Percentiles rank a stretch among this genome's conserved stretches.
These are phyloP conservation scores for Antennarius maculatus DNA, from an alignment of 2,797 vertebrate species.

Conservation along the genomic window DNA sequence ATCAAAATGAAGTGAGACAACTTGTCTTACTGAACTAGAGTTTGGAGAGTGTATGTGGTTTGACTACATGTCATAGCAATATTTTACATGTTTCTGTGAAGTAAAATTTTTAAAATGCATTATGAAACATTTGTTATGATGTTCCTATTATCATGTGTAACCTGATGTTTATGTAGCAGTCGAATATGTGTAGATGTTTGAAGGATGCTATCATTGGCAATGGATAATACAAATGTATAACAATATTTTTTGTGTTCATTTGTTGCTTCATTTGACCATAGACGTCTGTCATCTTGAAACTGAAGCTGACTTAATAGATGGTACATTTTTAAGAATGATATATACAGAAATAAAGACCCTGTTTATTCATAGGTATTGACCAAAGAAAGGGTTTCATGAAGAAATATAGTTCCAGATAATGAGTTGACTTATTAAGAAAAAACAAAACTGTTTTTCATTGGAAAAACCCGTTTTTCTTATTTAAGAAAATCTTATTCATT, in stretches of 20 bases:
- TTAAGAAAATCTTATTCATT: too few species aligned
- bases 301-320: neutral
- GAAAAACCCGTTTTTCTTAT: too few species aligned
- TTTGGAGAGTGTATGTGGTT: slow-evolving; percentile 39
- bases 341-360: too few species aligned
- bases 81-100: slow-evolving; percentile 71
- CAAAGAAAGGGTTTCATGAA: too few species aligned
- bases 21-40: slow-evolving; percentile 36
- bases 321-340: neutral
- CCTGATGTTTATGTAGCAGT: slow-evolving; percentile 64
- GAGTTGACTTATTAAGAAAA: too few species aligned
- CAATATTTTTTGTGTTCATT: slow-evolving; percentile 44
- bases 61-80: slow-evolving; percentile 46
- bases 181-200: slow-evolving; percentile 55
- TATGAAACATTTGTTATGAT: slow-evolving; percentile 56
- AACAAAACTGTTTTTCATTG: too few species aligned
- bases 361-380: too few species aligned
- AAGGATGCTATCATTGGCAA: slow-evolving; percentile 59
- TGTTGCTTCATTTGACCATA: neutral
- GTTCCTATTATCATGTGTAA: slow-evolving; percentile 58
- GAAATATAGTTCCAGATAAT: too few species aligned
- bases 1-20: neutral
- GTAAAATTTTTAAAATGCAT: slow-evolving; percentile 53
- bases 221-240: slow-evolving; percentile 65
- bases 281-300: neutral